Evolutionary conservation across 2,888 invertebrate species (phyloP).

Genomic region (Acleris holmiana): DNA sequence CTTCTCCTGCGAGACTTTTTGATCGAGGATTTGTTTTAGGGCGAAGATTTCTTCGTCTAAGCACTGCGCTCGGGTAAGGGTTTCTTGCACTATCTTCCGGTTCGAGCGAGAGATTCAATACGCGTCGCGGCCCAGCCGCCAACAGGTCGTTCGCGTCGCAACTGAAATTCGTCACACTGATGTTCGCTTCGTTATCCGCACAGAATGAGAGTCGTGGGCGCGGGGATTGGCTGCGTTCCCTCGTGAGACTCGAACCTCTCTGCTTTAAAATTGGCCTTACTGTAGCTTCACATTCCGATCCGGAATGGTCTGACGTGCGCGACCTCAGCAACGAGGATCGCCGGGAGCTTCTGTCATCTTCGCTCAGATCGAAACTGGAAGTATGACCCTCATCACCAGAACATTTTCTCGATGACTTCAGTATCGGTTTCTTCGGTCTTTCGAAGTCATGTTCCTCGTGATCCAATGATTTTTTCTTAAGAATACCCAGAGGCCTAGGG

Average conservation of each 20-base stretch:
- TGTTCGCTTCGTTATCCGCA: slow-evolving; percentile 79
- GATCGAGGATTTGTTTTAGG: slow-evolving; percentile 75
- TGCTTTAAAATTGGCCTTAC: slow-evolving; percentile 88
- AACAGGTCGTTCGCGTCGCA: slow-evolving; percentile 75
- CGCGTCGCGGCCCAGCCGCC: slow-evolving; percentile 78
- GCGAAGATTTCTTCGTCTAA: slow-evolving; percentile 74
- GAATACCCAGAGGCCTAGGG: slow-evolving; percentile 87
- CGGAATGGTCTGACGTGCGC: slow-evolving; percentile 81
- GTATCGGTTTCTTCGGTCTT: slow-evolving; percentile 89
- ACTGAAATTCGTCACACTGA: slow-evolving; percentile 76
- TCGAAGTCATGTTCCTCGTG: slow-evolving; percentile 90
- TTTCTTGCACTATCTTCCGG: slow-evolving; percentile 58
- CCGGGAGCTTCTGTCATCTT: slow-evolving; percentile 82
- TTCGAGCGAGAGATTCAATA: slow-evolving; percentile 67
- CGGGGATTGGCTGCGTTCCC: slow-evolving; percentile 85
- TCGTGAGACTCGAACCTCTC: slow-evolving; percentile 83
- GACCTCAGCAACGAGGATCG: slow-evolving; percentile 83
- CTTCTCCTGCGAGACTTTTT: slow-evolving; percentile 77
- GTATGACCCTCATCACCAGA: slow-evolving; percentile 86
- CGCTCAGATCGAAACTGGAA: slow-evolving; percentile 83
- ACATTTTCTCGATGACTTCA: slow-evolving; percentile 89
- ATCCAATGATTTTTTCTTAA: slow-evolving; percentile 94
- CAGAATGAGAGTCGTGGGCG: slow-evolving; percentile 87
- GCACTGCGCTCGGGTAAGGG: slow-evolving; percentile 72
- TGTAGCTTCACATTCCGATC: slow-evolving; percentile 83